phyloP scores from a whole-genome alignment of 2,113 vertebrate species.

The Pollimyrus isidori region DNA sequence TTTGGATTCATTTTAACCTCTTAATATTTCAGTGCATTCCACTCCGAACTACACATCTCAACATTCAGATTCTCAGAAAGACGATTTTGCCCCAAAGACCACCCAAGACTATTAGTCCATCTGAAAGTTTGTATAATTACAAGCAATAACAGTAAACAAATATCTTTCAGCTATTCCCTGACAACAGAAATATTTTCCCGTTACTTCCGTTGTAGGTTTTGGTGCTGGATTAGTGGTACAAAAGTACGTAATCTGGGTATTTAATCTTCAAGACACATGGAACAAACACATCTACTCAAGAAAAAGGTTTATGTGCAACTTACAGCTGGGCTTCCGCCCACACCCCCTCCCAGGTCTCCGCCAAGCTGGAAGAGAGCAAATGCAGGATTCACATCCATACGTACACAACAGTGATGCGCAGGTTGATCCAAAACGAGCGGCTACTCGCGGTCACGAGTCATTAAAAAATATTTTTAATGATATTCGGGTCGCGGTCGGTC shows the following conservation, averaged over 20 bases:
- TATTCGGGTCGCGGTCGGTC: too few relatives aligned
- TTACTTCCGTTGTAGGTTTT: neutral
- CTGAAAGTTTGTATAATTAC: neutral
- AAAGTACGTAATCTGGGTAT: neutral
- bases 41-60: neutral
- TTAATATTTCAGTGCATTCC: neutral
- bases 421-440: too few relatives aligned
- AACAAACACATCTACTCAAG: conserved; percentile 27
- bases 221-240: neutral
- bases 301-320: conserved; percentile 63
- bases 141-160: neutral
- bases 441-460: too few relatives aligned
- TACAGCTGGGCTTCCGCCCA: conserved; percentile 99
- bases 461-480: too few relatives aligned
- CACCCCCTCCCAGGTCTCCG: conserved; percentile 98
- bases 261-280: conserved; percentile 23
- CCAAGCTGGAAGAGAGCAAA: conserved; percentile 79
- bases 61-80: neutral
- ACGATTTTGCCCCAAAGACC: neutral
- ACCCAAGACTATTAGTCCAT: neutral
- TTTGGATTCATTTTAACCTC: neutral
- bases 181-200: neutral
- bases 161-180: neutral
- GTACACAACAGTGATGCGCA: too few relatives aligned
- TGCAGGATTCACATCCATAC: conserved; percentile 1